A percentile compares a stretch with the other conserved stretches of the same genome.
These are phyloP conservation scores for Temnothorax unifasciatus DNA, from an alignment of 2,888 invertebrate genomes.

Conservation along the genomic window DNA sequence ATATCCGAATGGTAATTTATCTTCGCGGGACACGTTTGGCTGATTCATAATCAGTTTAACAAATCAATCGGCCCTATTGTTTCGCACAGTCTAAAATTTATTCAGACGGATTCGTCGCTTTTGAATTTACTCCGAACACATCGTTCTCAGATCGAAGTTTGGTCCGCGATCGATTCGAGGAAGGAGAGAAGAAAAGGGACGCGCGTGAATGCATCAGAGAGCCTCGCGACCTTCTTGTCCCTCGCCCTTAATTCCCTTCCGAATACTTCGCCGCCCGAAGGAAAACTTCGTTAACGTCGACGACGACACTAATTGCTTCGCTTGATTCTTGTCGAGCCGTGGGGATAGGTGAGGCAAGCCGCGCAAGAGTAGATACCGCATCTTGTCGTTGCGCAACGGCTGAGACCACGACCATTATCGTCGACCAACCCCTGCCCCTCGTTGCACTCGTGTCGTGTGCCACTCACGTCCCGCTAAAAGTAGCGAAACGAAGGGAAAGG, in stretches of 20 bases:
- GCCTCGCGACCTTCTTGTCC: conserved; percentile 45
- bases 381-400: conserved; percentile 44
- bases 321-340: conserved; percentile 64
- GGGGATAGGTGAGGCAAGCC: conserved; percentile 31
- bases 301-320: conserved; percentile 70
- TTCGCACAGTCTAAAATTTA: neutral
- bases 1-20: neutral
- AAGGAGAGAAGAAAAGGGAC: neutral
- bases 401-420: conserved; percentile 56
- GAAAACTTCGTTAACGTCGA: conserved; percentile 68
- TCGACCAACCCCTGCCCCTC: neutral
- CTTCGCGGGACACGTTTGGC: neutral
- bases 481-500: neutral
- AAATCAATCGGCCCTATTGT: neutral
- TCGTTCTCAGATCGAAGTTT: conserved; percentile 6
- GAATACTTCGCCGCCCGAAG: conserved; percentile 60
- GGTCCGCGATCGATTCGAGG: conserved; percentile 13
- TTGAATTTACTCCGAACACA: no score
- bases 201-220: conserved; percentile 16
- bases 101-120: neutral
- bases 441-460: neutral
- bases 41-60: neutral
- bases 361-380: conserved; percentile 32
- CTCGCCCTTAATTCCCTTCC: conserved; percentile 64
- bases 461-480: conserved; percentile 21